Conservation (phyloP, 1,140 invertebrate genomes). For the Hyphantria cunea region DNA sequence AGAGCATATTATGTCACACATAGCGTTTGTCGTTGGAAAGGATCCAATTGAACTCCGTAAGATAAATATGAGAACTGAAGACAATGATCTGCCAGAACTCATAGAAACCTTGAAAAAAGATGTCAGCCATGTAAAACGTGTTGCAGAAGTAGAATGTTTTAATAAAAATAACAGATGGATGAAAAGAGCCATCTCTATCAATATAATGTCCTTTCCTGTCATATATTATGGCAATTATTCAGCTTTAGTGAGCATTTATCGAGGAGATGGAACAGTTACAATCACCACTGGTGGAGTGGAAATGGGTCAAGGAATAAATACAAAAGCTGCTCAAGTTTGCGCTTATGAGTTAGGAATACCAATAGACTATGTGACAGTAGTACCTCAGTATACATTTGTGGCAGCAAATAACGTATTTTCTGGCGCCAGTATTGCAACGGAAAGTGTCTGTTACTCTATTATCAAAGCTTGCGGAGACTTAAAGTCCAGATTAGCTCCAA, state of each 20-base stretch:
- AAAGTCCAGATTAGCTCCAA: slow-evolving; percentile 83
- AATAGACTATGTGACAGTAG: slow-evolving; percentile 85
- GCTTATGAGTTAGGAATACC: slow-evolving; percentile 89
- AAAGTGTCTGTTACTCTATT: slow-evolving; percentile 86
- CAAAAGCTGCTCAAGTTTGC: slow-evolving; percentile 86
- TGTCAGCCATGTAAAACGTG: slow-evolving; percentile 83
- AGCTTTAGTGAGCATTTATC: slow-evolving; percentile 87
- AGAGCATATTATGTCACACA: slow-evolving; percentile 93
- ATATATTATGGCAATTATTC: slow-evolving; percentile 83
- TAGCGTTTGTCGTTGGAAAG: slow-evolving; percentile 84
- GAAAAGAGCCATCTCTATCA: slow-evolving; percentile 86
- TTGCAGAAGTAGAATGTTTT: slow-evolving; percentile 82
- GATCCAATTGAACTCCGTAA: slow-evolving; percentile 87
- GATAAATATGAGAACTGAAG: slow-evolving; percentile 83
- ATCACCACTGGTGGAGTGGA: slow-evolving; percentile 91
- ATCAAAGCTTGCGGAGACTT: slow-evolving; percentile 86
- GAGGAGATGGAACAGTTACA: slow-evolving; percentile 89
- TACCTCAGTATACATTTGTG: slow-evolving; percentile 85
- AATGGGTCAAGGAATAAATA: slow-evolving; percentile 92
- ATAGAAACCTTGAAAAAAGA: slow-evolving; percentile 58
- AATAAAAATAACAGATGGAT: slow-evolving; percentile 89
- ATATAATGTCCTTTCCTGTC: slow-evolving; percentile 86
- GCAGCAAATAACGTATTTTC: slow-evolving; percentile 86
- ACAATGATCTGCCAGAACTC: slow-evolving; percentile 64
- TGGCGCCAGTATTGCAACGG: slow-evolving; percentile 88